Conservation (phyloP, 2,888 invertebrate species). For the Acanthosoma haemorrhoidale region DNA sequence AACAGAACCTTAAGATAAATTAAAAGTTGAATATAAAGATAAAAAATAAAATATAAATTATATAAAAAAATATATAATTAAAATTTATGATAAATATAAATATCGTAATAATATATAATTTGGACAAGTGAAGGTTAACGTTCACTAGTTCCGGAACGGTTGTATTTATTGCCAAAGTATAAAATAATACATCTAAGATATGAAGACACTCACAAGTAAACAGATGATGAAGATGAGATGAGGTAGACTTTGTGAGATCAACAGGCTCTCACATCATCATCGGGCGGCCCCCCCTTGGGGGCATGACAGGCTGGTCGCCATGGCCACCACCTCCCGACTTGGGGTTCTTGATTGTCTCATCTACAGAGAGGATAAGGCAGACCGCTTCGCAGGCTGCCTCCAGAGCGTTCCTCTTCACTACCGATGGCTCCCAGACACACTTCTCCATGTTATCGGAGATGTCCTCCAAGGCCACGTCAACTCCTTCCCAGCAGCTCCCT, state of each 20-base stretch:
- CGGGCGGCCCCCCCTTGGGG: slow-evolving; percentile 54
- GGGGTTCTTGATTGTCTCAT: slow-evolving; percentile 95
- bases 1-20: no score
- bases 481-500: slow-evolving; percentile 71
- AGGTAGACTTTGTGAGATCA: not conserved
- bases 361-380: slow-evolving; percentile 91
- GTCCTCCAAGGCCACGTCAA: slow-evolving; percentile 90
- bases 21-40: no score
- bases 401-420: slow-evolving; percentile 94
- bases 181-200: no score
- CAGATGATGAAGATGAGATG: not conserved
- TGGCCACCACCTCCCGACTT: slow-evolving; percentile 56
- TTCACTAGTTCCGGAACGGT: no score
- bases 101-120: no score
- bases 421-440: slow-evolving; percentile 97
- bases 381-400: slow-evolving; percentile 95
- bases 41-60: no score
- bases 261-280: slow-evolving; percentile 30
- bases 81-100: no score
- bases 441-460: slow-evolving; percentile 87
- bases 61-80: no score
- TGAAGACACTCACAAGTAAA: not conserved
- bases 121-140: no score
- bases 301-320: slow-evolving; percentile 51
- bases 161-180: no score